Evolutionary conservation across 2,888 invertebrate species (phyloP), one percentile per base, ranked within the genome.

Genomic region (Sesia apiformis): DNA sequence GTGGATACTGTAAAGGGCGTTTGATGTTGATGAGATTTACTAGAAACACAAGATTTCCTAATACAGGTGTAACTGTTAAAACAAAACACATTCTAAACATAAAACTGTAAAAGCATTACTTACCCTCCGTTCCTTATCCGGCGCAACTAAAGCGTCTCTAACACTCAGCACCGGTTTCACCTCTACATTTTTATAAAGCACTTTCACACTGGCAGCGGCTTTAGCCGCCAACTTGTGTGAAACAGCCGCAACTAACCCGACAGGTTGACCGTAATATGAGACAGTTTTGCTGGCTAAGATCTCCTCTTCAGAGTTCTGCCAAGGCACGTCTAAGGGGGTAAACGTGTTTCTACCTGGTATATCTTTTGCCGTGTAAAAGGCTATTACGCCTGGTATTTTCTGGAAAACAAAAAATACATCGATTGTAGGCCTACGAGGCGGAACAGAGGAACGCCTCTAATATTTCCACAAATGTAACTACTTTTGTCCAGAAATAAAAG

Each of bases 171-270:
- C 74, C 1, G 81, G 82, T 3, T 90, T 89, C 3, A 74, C 80
- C 42, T 67, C 66, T 0, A 84, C 72, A 52, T 90, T 78, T 43
- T 80, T 82, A 61, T 93, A 93, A 82, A 75, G 80, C 0, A 94
- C 84, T 67, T 88, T 85, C 0, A 94, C 81, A 43, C 81, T 49
- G 1, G 59, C 63, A 0, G 78, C 79, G 3, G 83, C 85, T 39
- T 65, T 65, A 0, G 79, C 38, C 0, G 85, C 86, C 3, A 92
- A 63, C 0, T 81, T 81, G 39, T 91, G 90, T 2, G 88, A 90
- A 5, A 82, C 90, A 0, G 96, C 96, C 0, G 93, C 92, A 4
- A 97, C 85, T 1, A 96, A 68, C 0, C 94, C 97, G 4, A 96
- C 69, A 0, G 96, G 93, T 67, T 97, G 96, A 0, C 94, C 93